Evolutionary conservation across 92 coral and sea anemone genomes (phyloP).

Genomic region (Parazoanthus darwini): DNA sequence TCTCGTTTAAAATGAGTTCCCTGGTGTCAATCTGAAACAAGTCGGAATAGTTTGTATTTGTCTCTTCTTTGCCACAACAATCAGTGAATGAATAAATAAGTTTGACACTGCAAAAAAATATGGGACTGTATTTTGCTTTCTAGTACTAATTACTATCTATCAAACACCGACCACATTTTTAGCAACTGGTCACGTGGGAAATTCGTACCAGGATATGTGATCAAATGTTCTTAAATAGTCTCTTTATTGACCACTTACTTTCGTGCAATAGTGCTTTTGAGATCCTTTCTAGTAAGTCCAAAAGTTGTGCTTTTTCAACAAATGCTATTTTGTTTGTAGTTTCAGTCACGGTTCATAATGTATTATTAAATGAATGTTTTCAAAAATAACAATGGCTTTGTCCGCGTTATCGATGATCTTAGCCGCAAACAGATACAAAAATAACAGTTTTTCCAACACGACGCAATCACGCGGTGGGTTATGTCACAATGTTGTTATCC

Average conservation of each 20-base stretch:
- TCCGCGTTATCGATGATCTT: neutral
- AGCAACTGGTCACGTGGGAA: neutral
- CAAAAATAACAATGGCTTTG: neutral
- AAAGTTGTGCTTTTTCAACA: neutral
- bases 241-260: too few species aligned
- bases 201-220: too few species aligned
- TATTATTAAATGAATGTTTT: too few species aligned
- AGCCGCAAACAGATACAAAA: neutral
- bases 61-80: neutral
- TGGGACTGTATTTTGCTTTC: neutral
- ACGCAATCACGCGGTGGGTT: neutral
- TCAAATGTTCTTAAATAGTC: neutral
- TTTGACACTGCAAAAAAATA: too few species aligned
- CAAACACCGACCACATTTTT: neutral
- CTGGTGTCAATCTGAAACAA: too few species aligned
- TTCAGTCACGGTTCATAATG: neutral
- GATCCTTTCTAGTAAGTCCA: neutral
- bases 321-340: neutral
- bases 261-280: neutral
- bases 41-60: neutral
- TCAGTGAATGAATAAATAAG: neutral
- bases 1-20: too few species aligned
- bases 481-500: too few species aligned
- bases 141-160: too few species aligned
- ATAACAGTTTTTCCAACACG: neutral